phyloP scores from a whole-genome alignment of 2,888 invertebrate genomes.

The Synanthedon formicaeformis region DNA sequence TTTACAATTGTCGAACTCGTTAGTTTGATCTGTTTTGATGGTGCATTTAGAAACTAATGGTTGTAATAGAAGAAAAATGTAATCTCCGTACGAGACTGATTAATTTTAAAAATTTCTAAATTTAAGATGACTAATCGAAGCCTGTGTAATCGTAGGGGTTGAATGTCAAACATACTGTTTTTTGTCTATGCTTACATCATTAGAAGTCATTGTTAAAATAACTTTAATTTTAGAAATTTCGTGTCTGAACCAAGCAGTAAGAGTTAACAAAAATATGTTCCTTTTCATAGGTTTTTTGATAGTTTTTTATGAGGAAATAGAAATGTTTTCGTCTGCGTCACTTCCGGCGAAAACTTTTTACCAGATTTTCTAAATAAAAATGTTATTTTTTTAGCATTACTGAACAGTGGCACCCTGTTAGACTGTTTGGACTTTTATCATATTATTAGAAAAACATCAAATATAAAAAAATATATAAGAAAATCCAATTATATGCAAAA shows the following conservation, averaged over 20 bases:
- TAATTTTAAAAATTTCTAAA: slow-evolving; percentile 48
- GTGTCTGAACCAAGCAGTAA: slow-evolving; percentile 28
- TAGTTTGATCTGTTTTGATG: not conserved
- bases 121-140: slow-evolving; percentile 23
- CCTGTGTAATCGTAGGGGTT: slow-evolving; percentile 22
- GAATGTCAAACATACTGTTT: slow-evolving; percentile 12
- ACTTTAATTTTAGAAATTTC: slow-evolving; percentile 33
- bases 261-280: not conserved
- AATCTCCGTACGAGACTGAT: slow-evolving; percentile 59
- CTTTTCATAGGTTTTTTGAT: slow-evolving; percentile 1
- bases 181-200: slow-evolving; percentile 2
- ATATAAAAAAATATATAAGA: too few species aligned
- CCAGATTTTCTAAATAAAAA: too few species aligned
- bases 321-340: too few species aligned
- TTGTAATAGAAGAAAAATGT: slow-evolving; percentile 35
- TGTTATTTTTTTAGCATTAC: too few species aligned
- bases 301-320: too few species aligned
- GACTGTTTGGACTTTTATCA: too few species aligned
- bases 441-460: too few species aligned
- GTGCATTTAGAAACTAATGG: slow-evolving; percentile 23
- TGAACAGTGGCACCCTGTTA: too few species aligned
- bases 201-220: slow-evolving; percentile 33
- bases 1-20: not conserved
- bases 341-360: too few species aligned
- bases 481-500: too few species aligned